Evolutionary conservation across 2,797 vertebrate genomes (phyloP).

Genomic region (Mormyrops boulengeri): DNA sequence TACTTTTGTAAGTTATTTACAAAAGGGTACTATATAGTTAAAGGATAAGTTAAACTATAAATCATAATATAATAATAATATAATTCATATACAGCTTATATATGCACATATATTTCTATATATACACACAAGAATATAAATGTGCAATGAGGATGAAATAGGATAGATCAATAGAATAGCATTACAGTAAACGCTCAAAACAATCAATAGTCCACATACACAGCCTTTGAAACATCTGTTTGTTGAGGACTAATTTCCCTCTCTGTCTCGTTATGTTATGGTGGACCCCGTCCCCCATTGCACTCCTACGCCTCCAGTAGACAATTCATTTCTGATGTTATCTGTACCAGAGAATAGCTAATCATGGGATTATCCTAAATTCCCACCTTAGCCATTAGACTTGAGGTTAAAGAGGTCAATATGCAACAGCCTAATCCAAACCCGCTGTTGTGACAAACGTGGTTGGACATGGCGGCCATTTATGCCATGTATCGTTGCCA

Average conservation of each 20-base stretch:
- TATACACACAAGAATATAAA: neutral
- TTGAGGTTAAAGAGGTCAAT: constrained; percentile 61
- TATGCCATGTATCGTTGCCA: neutral
- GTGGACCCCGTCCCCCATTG: constrained; percentile 37
- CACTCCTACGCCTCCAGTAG: constrained; percentile 52
- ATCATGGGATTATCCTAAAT: constrained; percentile 69
- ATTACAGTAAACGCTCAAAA: neutral
- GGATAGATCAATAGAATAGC: neutral
- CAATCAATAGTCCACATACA: neutral
- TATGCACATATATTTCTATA: neutral
- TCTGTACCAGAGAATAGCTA: constrained; percentile 61
- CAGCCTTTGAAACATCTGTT: neutral
- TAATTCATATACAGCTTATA: neutral
- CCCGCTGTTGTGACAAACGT: constrained; percentile 37
- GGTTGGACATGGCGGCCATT: constrained; percentile 26
- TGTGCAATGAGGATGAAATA: neutral
- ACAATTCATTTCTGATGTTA: constrained; percentile 40
- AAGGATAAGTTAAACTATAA: neutral
- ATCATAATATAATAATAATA: no score
- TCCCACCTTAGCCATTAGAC: constrained; percentile 59
- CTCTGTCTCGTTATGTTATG: constrained; percentile 33
- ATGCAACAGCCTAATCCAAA: constrained; percentile 58
- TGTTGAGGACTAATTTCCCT: constrained; percentile 26
- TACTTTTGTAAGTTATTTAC: neutral
- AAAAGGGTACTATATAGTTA: neutral